A percentile compares a stretch with the other conserved stretches of the same genome.
phyloP scores from a whole-genome alignment of 1,140 invertebrate species.

The Panagrolaimus sp. region DNA sequence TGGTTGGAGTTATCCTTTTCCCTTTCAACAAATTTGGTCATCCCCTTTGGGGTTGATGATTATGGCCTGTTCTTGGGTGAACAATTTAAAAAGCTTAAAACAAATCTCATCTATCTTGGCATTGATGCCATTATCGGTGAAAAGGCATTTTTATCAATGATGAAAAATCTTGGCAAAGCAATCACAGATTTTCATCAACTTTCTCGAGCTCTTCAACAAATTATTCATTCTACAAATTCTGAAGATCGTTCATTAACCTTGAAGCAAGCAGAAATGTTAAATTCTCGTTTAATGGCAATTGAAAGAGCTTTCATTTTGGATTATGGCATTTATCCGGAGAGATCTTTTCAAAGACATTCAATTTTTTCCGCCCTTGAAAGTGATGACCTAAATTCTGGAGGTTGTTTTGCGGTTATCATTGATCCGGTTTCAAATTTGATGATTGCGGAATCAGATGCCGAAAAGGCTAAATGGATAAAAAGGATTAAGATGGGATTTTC shows the following conservation, averaged over 20 bases:
- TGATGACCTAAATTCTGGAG: constrained; percentile 5
- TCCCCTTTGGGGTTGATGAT: constrained; percentile 47
- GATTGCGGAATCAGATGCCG: background rate
- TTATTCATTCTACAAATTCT: background rate
- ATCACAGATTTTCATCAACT: constrained; percentile 27
- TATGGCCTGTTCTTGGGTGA: constrained; percentile 37
- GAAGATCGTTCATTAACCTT: background rate
- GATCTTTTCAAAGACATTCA: constrained; percentile 10
- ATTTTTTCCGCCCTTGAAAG: constrained; percentile 13
- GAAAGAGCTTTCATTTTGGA: constrained; percentile 19
- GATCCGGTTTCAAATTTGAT: constrained; percentile 20
- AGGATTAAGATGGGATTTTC: constrained; percentile 16
- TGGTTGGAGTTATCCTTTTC: constrained; percentile 45
- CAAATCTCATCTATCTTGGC: constrained; percentile 31
- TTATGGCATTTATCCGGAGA: constrained; percentile 1
- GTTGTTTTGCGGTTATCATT: constrained; percentile 24
- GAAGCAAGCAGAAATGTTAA: constrained; percentile 18
- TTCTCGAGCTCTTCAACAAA: constrained; percentile 21
- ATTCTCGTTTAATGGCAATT: constrained; percentile 14
- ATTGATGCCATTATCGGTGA: constrained; percentile 29
- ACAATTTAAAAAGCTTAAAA: constrained; percentile 25
- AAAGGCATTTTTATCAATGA: constrained; percentile 24
- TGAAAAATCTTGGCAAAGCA: constrained; percentile 24
- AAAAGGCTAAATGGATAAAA: background rate
- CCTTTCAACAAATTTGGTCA: constrained; percentile 43